phyloP scores from a whole-genome alignment of 2,888 invertebrate genomes.

The Drosophila cyrtoloma region DNA sequence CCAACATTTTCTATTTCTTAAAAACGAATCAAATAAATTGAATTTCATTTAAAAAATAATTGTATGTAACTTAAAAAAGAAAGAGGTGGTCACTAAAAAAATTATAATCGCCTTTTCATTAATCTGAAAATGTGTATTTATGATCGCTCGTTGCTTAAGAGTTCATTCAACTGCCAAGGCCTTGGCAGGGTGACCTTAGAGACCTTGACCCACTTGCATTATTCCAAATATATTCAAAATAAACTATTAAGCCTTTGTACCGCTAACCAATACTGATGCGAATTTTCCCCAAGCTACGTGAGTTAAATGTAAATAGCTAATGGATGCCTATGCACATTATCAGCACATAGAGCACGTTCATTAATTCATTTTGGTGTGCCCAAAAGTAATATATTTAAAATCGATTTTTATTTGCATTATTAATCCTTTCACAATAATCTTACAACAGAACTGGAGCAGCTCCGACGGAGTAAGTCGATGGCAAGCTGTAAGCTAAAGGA shows the following conservation, averaged over 20 bases:
- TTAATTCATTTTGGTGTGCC: neutral
- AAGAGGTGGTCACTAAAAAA: neutral
- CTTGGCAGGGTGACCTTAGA: neutral
- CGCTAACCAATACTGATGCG: neutral
- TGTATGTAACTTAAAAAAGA: neutral
- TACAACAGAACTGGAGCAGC: slow-evolving; percentile 37
- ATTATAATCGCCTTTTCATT: neutral
- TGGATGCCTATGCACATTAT: neutral
- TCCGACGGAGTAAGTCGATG: slow-evolving; percentile 39
- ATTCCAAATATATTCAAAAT: neutral
- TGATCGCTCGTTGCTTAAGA: neutral
- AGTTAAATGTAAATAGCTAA: neutral
- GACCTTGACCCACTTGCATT: neutral
- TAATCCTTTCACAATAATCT: neutral
- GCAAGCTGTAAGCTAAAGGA: slow-evolving; percentile 46
- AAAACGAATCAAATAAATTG: too few relatives aligned
- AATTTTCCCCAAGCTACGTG: neutral
- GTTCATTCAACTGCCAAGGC: neutral
- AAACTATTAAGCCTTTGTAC: neutral
- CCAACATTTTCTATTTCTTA: too few relatives aligned
- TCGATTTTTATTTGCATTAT: slow-evolving; percentile 12
- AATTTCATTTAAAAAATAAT: neutral
- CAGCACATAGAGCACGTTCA: neutral
- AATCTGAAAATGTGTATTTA: too few relatives aligned
- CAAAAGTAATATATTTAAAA: neutral